Evolutionary conservation across 1,140 invertebrate species (phyloP), one percentile per base, ranked within the genome.

Genomic region (Paralvinella palmiformis): DNA sequence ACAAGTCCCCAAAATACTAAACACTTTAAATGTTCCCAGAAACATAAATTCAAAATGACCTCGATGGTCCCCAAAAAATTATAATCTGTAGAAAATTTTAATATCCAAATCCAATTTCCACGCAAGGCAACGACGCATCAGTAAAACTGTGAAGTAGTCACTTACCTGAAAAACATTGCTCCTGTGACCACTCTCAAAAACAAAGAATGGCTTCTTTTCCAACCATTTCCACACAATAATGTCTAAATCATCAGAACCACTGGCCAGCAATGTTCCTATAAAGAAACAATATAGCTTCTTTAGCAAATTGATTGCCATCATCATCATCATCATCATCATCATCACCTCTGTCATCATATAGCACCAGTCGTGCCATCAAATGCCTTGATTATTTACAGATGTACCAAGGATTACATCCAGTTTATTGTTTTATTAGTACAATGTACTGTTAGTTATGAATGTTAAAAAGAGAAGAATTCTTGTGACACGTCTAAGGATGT

Each of bases 171-270:
- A 96, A 22, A 96, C 88, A 79, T 97, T 96, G 35, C 86, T 86
- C 52, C 84, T 84, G 77, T 97, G 93, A 2, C 90, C 90, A 52
- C 87, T 91, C 63, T 87, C 84, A 70, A 89, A 89, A 24, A 81
- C 81, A 56, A 89, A 78, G 7, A 86, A 69, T 3, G 83, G 80
- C 69, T 85, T 87, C 63, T 87, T 88, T 5, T 82, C 74, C 15
- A 89, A 86, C 93, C 93, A 96, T 75, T 96, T 88, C 94, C 94
- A 97, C 24, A 97, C 79, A 32, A 91, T 84, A 32, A 95, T 85
- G 48, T 86, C 84, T 10, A 88, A 85, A 82, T 97, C 94, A 84
- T 97, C 93, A 0, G 93, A 96, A 3, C 91, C 92, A 76, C 91
- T 93, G 0, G 87, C 90, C 56, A 96, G 77, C 50, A 89, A 80